Evolutionary conservation across 1,140 invertebrate species (phyloP).

Genomic region (Hesperophylax magnus): DNA sequence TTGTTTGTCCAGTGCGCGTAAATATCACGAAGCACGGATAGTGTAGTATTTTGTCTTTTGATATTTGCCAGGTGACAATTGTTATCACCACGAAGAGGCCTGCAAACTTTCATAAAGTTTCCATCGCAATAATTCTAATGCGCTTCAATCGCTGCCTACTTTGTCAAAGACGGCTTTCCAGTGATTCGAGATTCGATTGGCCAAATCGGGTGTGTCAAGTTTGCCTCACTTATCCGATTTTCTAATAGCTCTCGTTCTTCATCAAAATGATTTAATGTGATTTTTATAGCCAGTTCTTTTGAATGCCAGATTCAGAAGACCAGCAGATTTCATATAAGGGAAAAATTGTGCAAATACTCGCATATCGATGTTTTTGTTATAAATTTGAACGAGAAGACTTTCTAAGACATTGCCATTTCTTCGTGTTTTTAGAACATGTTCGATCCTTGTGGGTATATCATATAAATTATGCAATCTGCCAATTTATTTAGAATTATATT

Average conservation of each 20-base stretch:
- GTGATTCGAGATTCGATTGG: neutral
- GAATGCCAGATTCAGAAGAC: too few relatives aligned
- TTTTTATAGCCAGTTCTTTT: too few relatives aligned
- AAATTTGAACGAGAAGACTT: too few relatives aligned
- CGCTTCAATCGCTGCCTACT: neutral
- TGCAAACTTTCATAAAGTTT: conserved; percentile 10
- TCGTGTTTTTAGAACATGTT: too few relatives aligned
- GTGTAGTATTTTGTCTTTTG: neutral
- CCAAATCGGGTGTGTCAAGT: conserved; percentile 11
- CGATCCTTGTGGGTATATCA: too few relatives aligned
- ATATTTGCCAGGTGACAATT: neutral
- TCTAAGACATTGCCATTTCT: too few relatives aligned
- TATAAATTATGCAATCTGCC: too few relatives aligned
- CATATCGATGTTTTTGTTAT: too few relatives aligned
- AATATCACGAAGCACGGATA: neutral
- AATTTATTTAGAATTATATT: too few relatives aligned
- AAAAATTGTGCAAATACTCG: too few relatives aligned
- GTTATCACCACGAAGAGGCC: neutral
- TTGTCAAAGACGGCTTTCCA: conserved; percentile 12
- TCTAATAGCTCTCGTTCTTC: conserved; percentile 8
- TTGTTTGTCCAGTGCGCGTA: neutral
- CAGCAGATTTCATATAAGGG: too few relatives aligned
- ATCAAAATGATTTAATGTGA: neutral
- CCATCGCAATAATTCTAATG: neutral
- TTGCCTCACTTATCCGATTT: neutral